A percentile compares a stretch with the other conserved stretches of the same genome.
Conservation (phyloP, 2,797 vertebrate species). For the Bovichtus diacanthus region DNA sequence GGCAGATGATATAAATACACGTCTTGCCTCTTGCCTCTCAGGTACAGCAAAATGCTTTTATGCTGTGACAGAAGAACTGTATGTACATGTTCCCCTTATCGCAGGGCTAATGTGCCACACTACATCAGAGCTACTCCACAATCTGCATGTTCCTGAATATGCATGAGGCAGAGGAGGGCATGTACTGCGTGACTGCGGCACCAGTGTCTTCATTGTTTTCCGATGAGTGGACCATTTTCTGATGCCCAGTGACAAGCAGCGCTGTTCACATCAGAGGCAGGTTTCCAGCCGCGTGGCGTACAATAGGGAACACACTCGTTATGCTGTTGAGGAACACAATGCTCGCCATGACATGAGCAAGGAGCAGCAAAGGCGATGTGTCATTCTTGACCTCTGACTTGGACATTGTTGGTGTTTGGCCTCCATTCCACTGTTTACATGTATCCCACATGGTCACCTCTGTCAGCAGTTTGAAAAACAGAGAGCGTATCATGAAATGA, state of each 20-base stretch:
- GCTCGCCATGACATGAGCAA: background rate
- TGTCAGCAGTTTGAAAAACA: background rate
- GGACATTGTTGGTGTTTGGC: conserved; percentile 4
- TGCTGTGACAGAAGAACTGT: conserved; percentile 56
- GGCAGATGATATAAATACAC: conserved; percentile 52
- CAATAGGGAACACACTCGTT: conserved; percentile 22
- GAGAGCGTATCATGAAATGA: background rate
- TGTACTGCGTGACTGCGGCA: conserved; percentile 53
- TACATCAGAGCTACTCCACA: conserved; percentile 49
- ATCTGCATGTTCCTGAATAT: conserved; percentile 68
- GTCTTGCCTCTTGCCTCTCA: conserved; percentile 48
- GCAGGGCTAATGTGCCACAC: conserved; percentile 49
- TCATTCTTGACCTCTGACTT: conserved; percentile 38
- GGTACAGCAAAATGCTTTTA: conserved; percentile 80
- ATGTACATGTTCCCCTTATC: conserved; percentile 50
- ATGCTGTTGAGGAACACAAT: conserved; percentile 46
- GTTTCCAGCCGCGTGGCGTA: conserved; percentile 42
- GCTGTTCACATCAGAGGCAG: conserved; percentile 57
- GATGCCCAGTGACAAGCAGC: conserved; percentile 69
- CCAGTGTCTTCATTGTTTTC: conserved; percentile 68
- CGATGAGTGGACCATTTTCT: conserved; percentile 62
- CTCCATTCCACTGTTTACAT: background rate
- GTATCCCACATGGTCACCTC: background rate
- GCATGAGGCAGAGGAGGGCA: conserved; percentile 67
- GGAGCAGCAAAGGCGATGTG: conserved; percentile 11